Evolutionary conservation across 2,113 vertebrate genomes (phyloP), one percentile per base, ranked within the genome.

Genomic region (Erinaceus europaeus): DNA sequence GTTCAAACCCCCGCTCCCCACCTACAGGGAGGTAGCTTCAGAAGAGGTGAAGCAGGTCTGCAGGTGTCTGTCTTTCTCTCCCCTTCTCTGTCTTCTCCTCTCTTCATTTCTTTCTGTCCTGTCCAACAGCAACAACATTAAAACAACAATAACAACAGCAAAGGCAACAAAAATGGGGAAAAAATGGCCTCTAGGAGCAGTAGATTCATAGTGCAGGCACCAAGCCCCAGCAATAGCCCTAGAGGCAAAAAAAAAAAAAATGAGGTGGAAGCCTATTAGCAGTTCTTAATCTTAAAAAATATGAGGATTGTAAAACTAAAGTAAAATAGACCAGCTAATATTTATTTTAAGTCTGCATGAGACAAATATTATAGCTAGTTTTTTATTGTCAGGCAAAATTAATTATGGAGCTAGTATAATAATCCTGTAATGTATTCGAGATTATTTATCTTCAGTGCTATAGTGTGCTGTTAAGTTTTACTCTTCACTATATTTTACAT

Each of bases 261-360:
- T 44, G 62, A 79, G 74, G 83, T 74, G 61, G 13, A 86, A 79
- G 32, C 53, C 29, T 77, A 15, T 62, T 78, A 55, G 38, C 17
- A 64, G 46, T 71, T 83, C 59, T 77, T 36, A 73, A 25, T 48
- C 72, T 13, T 50, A 74, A 40, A 62, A 84, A 42, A 81, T 15
- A 44, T 62, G 8, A 61, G 15, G 23, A 74, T 80, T 86, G 44
- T 48, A n/a, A 89, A 90, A 50, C 40, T 48, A 72, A 89, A 84
- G 6, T 81, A n/a, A 83, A 67, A 69, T 64, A 46, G 75, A 78
- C 25, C 71, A 13, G 62, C 32, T 20, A 89, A 50, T 20, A 90
- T 53, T 55, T 57, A 76, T 6, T 85, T 42, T 84, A 62, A n/a
- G 21, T 86, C 84, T 84, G 53, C 32, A 21, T 52, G 25, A 87